These are phyloP conservation scores for Zoanthus sansibaricus DNA, from an alignment of 92 coral and sea anemone species.

Conservation along the genomic window DNA sequence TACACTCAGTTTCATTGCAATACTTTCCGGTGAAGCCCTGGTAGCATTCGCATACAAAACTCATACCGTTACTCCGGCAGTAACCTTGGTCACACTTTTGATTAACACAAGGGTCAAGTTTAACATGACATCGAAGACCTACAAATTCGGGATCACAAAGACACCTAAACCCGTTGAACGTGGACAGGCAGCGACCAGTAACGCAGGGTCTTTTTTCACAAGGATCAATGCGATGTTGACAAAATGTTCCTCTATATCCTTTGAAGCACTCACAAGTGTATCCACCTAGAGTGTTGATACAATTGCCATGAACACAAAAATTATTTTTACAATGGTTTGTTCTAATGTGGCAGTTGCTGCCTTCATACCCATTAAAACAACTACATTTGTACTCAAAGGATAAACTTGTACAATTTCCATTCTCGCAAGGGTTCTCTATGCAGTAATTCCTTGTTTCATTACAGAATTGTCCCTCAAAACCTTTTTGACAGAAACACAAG, in stretches of 20 bases:
- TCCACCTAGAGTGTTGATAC: constrained; percentile 42
- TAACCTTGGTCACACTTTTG: constrained; percentile 63
- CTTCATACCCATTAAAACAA: constrained; percentile 63
- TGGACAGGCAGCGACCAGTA: constrained; percentile 56
- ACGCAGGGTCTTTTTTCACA: constrained; percentile 54
- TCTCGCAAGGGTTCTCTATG: constrained; percentile 67
- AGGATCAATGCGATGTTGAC: constrained; percentile 30
- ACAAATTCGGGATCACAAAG: constrained; percentile 53
- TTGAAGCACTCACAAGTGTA: constrained; percentile 52
- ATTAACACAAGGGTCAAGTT: constrained; percentile 34
- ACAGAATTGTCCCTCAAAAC: constrained; percentile 68
- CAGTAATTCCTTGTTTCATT: constrained; percentile 54
- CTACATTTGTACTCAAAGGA: constrained; percentile 55
- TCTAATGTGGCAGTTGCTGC: constrained; percentile 58
- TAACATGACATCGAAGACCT: constrained; percentile 65
- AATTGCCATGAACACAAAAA: constrained; percentile 82
- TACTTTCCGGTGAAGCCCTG: constrained; percentile 64
- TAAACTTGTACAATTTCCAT: constrained; percentile 58
- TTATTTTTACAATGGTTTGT: constrained; percentile 58
- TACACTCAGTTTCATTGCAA: constrained; percentile 66
- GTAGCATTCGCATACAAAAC: constrained; percentile 68
- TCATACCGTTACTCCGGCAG: constrained; percentile 53
- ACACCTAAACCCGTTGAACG: constrained; percentile 54
- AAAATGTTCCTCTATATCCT: constrained; percentile 61
- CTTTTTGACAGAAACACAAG: constrained; percentile 71